These are phyloP conservation scores for Raja brachyura DNA, from an alignment of 2,113 vertebrate species.

Conservation along the genomic window DNA sequence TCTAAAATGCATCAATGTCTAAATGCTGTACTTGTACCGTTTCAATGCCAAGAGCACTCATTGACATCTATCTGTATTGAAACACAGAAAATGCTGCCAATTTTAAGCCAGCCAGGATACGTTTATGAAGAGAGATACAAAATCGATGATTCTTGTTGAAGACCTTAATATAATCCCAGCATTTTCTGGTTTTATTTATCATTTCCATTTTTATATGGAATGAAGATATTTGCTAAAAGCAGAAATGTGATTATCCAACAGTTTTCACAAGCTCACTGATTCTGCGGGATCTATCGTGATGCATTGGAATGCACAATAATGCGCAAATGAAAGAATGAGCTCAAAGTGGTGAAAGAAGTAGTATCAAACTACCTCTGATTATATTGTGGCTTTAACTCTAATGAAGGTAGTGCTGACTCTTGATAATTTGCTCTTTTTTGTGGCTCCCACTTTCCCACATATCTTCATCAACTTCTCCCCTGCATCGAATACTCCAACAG, in stretches of 20 bases:
- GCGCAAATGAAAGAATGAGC: not conserved
- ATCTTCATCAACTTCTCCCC: not conserved
- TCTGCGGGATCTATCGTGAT: not conserved
- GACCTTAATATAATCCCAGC: no score
- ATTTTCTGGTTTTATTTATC: no score
- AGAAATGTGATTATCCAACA: not conserved
- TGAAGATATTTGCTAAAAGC: not conserved
- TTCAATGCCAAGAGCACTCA: not conserved
- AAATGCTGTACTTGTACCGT: not conserved
- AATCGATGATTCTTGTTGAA: no score
- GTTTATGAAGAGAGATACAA: no score
- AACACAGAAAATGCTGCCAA: no score
- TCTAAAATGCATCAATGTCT: not conserved
- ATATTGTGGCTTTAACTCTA: not conserved
- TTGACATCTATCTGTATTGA: no score
- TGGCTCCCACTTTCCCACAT: not conserved
- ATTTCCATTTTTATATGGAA: no score
- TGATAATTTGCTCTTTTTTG: not conserved
- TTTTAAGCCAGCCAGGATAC: no score
- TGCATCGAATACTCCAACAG: not conserved
- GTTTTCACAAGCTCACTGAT: not conserved
- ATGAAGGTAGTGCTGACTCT: not conserved
- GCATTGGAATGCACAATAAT: not conserved
- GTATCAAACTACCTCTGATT: not conserved
- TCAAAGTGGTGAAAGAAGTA: not conserved